phyloP scores from a whole-genome alignment of 2,113 vertebrate genomes.

The Perccottus glenii region DNA sequence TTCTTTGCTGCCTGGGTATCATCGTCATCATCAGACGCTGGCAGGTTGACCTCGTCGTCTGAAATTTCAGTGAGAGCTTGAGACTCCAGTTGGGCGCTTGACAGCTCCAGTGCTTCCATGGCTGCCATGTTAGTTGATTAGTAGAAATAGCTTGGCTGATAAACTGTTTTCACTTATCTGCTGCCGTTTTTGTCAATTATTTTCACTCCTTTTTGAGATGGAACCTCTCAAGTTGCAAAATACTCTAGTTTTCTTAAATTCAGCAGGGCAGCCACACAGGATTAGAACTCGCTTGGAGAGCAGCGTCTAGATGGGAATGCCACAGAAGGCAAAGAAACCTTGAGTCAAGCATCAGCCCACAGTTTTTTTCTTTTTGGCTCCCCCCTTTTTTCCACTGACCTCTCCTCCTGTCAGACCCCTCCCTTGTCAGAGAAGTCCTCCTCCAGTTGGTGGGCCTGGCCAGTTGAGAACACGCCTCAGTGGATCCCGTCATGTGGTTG shows the following conservation, averaged over 20 bases:
- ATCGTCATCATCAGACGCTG: slow-evolving; percentile 75
- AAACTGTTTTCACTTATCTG: slow-evolving; percentile 11
- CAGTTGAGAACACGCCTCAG: slow-evolving; percentile 2
- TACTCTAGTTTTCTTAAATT: slow-evolving; percentile 32
- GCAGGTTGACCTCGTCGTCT: slow-evolving; percentile 78
- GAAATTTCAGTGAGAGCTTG: slow-evolving; percentile 77
- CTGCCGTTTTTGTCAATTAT: background rate
- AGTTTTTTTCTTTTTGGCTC: slow-evolving; percentile 57
- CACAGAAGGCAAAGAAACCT: slow-evolving; percentile 71
- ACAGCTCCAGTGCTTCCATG: slow-evolving; percentile 72
- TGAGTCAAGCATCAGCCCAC: slow-evolving; percentile 68
- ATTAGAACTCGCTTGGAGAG: slow-evolving; percentile 68
- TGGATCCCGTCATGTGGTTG: slow-evolving; percentile 53
- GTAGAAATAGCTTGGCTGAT: slow-evolving; percentile 4
- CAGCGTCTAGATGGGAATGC: slow-evolving; percentile 71
- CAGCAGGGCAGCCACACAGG: slow-evolving; percentile 52
- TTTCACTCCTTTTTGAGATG: slow-evolving; percentile 45
- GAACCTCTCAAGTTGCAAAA: slow-evolving; percentile 6
- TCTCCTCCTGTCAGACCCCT: slow-evolving; percentile 52
- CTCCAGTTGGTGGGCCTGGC: slow-evolving; percentile 31
- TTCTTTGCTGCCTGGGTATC: slow-evolving; percentile 48
- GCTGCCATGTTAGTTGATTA: slow-evolving; percentile 62
- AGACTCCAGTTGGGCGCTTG: slow-evolving; percentile 59
- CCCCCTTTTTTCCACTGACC: slow-evolving; percentile 58
- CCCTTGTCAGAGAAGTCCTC: slow-evolving; percentile 51